Base-by-base conservation (phyloP, 2,797 vertebrate genomes). In the Characodon lateralis region DNA sequence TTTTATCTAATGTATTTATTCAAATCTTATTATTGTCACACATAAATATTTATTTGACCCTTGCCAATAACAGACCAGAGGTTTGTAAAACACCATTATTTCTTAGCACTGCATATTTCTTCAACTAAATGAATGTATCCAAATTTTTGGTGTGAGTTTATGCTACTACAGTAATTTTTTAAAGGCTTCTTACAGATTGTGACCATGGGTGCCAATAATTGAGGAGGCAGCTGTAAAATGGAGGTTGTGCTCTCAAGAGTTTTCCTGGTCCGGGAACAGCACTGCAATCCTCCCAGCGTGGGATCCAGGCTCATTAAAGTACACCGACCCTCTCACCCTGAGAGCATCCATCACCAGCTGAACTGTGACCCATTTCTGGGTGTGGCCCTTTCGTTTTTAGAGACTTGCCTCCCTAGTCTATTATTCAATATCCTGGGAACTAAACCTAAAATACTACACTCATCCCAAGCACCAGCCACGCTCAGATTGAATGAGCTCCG, bases 341-440 rank as follows among this genome's bases (percentile, higher is more conserved):
- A 83, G 74, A 79, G 80, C 80, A 85, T 55, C 81, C 78, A 48
- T 70, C 83, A 74, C 78, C 83, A 31, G 83, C 85, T 91, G 88
- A 91, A 92, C 90, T 88, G 90, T 90, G 89, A 93, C 92, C 93
- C 82, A 91, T 89, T 93, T 93, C 43, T 82, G 88, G 89, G 89
- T 83, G 90, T 85, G 88, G 88, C 90, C 87, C 76, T 79, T 89
- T 76, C n/a, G 26, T 83, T 73, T 89, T 89, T 84, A 91, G 87
- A 85, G 83, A 89, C 81, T 46, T 81, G 77, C 72, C 83, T 76
- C 71, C 58, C 12, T 71, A 51, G 79, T 86, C 88, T 80, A 81
- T 91, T 92, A 89, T 93, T 88, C 88, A 59, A 48, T 79, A 73
- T 90, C 84, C 91, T 93, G 93, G 91, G 92, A 92, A 93, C 88